Percentiles rank a stretch among this genome's conserved stretches.
phyloP scores from a whole-genome alignment of 2,888 invertebrate species.

The Athripsodes cinereus region DNA sequence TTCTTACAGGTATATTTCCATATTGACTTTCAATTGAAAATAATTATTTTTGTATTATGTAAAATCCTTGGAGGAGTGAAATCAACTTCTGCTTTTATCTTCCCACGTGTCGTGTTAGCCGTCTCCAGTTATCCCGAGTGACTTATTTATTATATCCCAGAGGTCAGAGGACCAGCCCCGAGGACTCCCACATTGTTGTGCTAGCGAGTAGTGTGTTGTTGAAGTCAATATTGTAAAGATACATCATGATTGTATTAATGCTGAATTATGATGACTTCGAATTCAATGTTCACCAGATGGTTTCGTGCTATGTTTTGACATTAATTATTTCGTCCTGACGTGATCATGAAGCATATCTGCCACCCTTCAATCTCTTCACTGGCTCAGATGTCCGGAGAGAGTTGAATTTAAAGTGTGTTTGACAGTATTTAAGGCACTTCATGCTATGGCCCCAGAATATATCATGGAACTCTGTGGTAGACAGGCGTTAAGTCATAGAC shows the following conservation, averaged over 20 bases:
- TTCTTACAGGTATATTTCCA: too few relatives aligned
- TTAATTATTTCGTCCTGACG: not conserved
- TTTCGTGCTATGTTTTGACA: not conserved
- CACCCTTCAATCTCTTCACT: too few relatives aligned
- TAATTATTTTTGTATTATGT: too few relatives aligned
- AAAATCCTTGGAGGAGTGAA: too few relatives aligned
- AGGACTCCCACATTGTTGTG: not conserved
- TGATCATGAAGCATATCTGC: not conserved
- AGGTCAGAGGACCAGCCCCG: not conserved
- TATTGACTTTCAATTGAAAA: too few relatives aligned
- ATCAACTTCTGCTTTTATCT: not conserved
- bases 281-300: not conserved
- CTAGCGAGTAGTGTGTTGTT: not conserved
- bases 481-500: too few relatives aligned
- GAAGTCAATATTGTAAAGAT: too few relatives aligned
- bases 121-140: not conserved
- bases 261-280: not conserved
- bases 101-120: not conserved
- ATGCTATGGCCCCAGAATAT: too few relatives aligned
- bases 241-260: not conserved
- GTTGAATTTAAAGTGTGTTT: too few relatives aligned
- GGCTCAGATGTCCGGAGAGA: too few relatives aligned
- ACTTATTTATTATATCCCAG: not conserved
- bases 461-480: too few relatives aligned
- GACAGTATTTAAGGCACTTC: too few relatives aligned